These are phyloP conservation scores for Lycodopsis pacificus DNA, from an alignment of 2,797 vertebrate genomes.

Conservation along the genomic window DNA sequence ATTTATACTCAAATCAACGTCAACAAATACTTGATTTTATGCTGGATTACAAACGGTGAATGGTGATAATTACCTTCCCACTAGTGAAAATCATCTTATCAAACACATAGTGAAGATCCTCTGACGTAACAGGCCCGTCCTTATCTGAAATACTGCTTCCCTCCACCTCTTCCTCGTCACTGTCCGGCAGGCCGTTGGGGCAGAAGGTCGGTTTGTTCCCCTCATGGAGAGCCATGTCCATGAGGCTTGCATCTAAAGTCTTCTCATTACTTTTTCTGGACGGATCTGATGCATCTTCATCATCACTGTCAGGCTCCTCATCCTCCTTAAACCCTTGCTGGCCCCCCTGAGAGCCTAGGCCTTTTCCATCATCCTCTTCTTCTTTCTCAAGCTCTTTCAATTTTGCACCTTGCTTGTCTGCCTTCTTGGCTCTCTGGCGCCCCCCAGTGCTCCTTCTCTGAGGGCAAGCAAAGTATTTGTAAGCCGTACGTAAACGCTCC, in stretches of 20 bases:
- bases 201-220: constrained; percentile 78
- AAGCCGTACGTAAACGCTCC: constrained; percentile 95
- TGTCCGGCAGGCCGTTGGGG: constrained; percentile 85
- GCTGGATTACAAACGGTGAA: background rate
- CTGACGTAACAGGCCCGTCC: constrained; percentile 76
- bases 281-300: constrained; percentile 57
- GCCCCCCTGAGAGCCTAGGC: background rate
- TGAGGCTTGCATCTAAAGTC: constrained; percentile 58
- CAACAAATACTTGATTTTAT: background rate
- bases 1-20: background rate
- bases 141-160: constrained; percentile 60
- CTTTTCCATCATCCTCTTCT: constrained; percentile 8
- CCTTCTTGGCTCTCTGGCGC: constrained; percentile 64
- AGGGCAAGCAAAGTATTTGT: constrained; percentile 96
- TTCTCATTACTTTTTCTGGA: constrained; percentile 54
- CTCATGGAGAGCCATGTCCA: constrained; percentile 68
- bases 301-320: constrained; percentile 60
- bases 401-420: constrained; percentile 25
- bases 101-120: constrained; percentile 93
- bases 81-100: constrained; percentile 97
- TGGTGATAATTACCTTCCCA: constrained; percentile 90
- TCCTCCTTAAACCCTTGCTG: constrained; percentile 46
- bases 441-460: constrained; percentile 84
- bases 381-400: background rate
- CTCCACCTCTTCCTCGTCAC: constrained; percentile 76